Base-by-base conservation (phyloP, 2,113 vertebrate genomes). In the Zosterops japonicus region DNA sequence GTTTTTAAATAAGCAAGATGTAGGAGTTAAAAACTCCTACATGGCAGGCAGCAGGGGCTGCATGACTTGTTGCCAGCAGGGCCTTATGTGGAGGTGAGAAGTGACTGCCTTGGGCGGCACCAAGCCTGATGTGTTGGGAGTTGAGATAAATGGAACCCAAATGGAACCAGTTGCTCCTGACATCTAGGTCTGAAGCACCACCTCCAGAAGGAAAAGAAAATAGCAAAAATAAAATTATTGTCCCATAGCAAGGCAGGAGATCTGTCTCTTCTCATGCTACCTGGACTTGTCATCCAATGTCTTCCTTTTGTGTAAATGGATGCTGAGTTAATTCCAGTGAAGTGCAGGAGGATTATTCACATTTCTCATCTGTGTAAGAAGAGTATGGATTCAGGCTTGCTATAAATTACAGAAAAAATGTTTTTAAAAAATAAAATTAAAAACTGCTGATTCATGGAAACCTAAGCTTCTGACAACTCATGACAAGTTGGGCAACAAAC, bases 81-180 rank as follows among this genome's bases (percentile, higher is more conserved):
- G 11, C 5, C 0, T 31, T 52, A 20, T 0, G 4, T 21, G 67
- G 25, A 11, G 35, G 39, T 5, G 5, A 71, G 71, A 41, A 47
- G 20, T 47, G 31, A 13, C 8, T 31, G 19, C 39, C 39, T 41
- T 42, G 42, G 39, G 31, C 44, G 29, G 11, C 22, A 12, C 19
- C 9, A 17, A 71, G 35, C 18, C 36, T 36, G 7, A 20, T 25
- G 8, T 0, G 0, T 2, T 56, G 46, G 27, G 42, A 46, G 3
- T 4, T 16, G 33, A 44, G 53, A 42, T 3, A 6, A 64, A 60
- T 7, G 11, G 27, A 77, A 35, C 24, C 57, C 7, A 28, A 17
- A 39, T 15, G 4, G 28, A n/a, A 46, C 18, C 13, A 23, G 13
- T 80, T 65, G 6, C 19, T 86, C 28, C 14, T 42, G 39, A 19